Evolutionary conservation across 2,113 vertebrate genomes (phyloP).

Genomic region (Nyctereutes procyonoides): DNA sequence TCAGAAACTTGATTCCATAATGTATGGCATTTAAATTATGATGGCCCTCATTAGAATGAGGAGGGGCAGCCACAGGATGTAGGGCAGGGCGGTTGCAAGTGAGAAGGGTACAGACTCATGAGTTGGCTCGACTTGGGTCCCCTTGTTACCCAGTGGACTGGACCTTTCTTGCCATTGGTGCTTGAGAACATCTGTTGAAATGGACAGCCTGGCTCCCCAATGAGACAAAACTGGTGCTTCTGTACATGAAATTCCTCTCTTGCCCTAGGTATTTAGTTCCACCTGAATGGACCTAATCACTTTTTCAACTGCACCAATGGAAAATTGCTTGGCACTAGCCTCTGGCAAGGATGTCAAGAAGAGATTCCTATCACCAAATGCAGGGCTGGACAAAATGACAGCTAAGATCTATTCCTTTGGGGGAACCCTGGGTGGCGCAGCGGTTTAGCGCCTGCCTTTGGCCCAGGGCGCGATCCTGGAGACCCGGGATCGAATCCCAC

Average conservation of each 20-base stretch:
- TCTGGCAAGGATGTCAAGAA: background rate
- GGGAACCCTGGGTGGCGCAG: too few species aligned
- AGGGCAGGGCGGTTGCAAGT: background rate
- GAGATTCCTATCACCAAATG: conserved; percentile 7
- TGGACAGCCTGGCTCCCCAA: background rate
- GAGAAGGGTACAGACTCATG: background rate
- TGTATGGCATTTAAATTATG: background rate
- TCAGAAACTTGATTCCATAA: background rate
- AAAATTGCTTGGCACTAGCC: conserved; percentile 6
- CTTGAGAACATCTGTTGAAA: background rate
- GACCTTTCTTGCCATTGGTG: background rate
- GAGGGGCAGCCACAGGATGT: background rate
- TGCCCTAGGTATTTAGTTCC: background rate
- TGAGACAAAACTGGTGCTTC: background rate
- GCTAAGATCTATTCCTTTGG: background rate
- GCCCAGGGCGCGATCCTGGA: too few species aligned
- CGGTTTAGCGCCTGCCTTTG: too few species aligned
- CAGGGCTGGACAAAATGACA: conserved; percentile 5
- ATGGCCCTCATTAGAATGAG: background rate
- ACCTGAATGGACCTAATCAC: background rate
- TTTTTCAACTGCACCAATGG: background rate
- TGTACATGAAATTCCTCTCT: conserved; percentile 19
- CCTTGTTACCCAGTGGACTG: background rate
- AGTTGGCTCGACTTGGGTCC: background rate
- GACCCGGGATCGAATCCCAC: too few species aligned